Evolutionary conservation across 64 coral and sea anemone species (phyloP).

Genomic region (Montipora efflorescens): DNA sequence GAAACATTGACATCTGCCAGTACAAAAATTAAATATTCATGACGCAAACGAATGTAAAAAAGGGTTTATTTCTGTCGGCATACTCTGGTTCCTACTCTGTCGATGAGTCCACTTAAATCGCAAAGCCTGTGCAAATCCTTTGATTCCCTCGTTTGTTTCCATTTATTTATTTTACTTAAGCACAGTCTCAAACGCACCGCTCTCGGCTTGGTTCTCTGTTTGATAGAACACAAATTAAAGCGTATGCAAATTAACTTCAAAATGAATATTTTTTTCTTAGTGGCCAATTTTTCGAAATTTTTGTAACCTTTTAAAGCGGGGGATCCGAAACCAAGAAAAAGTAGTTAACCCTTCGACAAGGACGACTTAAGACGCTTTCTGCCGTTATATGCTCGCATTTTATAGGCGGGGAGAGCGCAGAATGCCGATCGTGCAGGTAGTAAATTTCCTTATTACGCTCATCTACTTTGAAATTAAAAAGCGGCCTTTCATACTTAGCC

Average conservation of each 20-base stretch:
- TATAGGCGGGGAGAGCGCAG: not conserved
- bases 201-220: not conserved
- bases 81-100: not conserved
- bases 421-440: no score
- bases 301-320: not conserved
- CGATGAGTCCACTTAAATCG: slow-evolving; percentile 4
- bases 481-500: not conserved
- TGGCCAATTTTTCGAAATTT: not conserved
- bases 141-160: not conserved
- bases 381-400: not conserved
- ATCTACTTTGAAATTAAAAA: no score
- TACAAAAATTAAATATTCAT: slow-evolving; percentile 63
- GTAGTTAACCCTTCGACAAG: not conserved
- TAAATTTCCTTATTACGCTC: no score
- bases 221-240: not conserved
- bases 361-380: not conserved
- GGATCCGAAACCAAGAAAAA: not conserved
- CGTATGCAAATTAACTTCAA: slow-evolving; percentile 21
- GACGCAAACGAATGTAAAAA: slow-evolving; percentile 13
- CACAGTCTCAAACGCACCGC: not conserved
- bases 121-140: not conserved
- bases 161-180: not conserved
- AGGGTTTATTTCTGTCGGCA: slow-evolving; percentile 33
- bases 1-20: slow-evolving; percentile 39
- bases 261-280: not conserved